These are phyloP conservation scores for Seladonia tumulorum DNA, from an alignment of 2,888 invertebrate species.

Conservation along the genomic window DNA sequence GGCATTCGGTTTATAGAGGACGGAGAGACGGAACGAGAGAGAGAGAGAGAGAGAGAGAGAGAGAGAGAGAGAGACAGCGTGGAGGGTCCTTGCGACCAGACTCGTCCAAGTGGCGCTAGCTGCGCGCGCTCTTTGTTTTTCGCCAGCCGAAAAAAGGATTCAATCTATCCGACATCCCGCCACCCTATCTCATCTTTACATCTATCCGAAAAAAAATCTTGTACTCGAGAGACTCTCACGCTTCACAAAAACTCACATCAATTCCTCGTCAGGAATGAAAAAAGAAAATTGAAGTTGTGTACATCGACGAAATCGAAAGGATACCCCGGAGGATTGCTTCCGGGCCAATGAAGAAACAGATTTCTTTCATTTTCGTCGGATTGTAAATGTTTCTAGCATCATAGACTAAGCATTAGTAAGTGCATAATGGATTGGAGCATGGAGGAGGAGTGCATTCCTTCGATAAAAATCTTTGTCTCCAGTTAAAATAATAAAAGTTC, in stretches of 20 bases:
- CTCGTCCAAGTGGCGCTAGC: conserved; percentile 45
- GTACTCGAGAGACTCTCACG: neutral
- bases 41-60: conserved; percentile 23
- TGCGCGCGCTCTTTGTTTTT: conserved; percentile 36
- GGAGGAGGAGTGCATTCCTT: neutral
- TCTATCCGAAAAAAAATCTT: neutral
- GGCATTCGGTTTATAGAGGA: conserved; percentile 75
- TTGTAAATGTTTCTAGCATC: neutral
- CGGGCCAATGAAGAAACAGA: neutral
- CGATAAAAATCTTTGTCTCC: neutral
- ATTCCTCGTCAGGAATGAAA: neutral
- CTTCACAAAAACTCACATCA: neutral
- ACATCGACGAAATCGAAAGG: conserved; percentile 2
- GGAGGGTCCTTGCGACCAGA: conserved; percentile 65
- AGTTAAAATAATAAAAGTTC: neutral
- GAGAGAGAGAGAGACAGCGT: conserved; percentile 22
- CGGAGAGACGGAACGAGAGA: conserved; percentile 48
- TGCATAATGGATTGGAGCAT: neutral
- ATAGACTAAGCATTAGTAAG: neutral
- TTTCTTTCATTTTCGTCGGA: neutral
- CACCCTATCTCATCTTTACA: neutral
- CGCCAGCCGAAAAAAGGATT: conserved; percentile 1
- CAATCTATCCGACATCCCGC: neutral
- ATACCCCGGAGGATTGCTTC: neutral
- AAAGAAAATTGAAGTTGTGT: neutral